Evolutionary conservation across 1,140 invertebrate genomes (phyloP).

Genomic region (Thaumatotibia leucotreta): DNA sequence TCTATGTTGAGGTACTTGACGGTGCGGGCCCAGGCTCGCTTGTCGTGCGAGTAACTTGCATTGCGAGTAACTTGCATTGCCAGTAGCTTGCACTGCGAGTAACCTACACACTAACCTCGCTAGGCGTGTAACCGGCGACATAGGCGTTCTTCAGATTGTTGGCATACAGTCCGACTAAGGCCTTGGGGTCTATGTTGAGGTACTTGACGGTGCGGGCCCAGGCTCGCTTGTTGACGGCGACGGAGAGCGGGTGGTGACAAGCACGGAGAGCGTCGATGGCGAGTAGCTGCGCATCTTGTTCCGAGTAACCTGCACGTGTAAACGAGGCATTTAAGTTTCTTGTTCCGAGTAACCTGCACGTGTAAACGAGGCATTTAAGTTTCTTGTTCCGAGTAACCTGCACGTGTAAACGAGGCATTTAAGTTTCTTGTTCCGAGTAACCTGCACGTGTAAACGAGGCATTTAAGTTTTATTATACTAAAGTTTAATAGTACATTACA

Average conservation of each 20-base stretch:
- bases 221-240: constrained; percentile 72
- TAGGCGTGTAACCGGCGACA: constrained; percentile 78
- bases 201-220: constrained; percentile 81
- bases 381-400: too few relatives aligned
- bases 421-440: too few relatives aligned
- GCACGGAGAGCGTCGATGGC: constrained; percentile 81
- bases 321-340: neutral
- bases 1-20: too few relatives aligned
- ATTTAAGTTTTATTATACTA: too few relatives aligned
- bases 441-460: too few relatives aligned
- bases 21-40: too few relatives aligned
- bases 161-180: constrained; percentile 76
- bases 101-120: constrained; percentile 54
- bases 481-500: too few relatives aligned
- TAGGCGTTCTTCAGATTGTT: constrained; percentile 79
- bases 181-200: constrained; percentile 75
- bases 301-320: constrained; percentile 54
- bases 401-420: too few relatives aligned
- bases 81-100: too few relatives aligned
- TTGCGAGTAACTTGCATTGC: constrained; percentile 42
- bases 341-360: too few relatives aligned
- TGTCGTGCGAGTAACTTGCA: too few relatives aligned
- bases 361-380: too few relatives aligned
- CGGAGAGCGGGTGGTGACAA: constrained; percentile 82
- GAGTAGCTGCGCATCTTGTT: constrained; percentile 74